Conservation (phyloP, 2,888 invertebrate species). For the Entomobrya proxima region DNA sequence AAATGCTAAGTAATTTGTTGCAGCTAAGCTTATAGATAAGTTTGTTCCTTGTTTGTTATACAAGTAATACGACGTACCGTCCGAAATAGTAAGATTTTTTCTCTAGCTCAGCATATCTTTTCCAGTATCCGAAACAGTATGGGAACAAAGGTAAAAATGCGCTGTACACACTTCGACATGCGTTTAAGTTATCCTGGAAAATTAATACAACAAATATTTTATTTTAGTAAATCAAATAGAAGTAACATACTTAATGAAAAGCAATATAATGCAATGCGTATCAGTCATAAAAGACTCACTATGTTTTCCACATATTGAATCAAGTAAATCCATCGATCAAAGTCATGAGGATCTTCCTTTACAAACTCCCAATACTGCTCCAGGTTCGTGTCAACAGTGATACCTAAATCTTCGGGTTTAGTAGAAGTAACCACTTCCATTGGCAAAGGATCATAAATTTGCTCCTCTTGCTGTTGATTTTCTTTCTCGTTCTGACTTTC, state of each 20-base stretch:
- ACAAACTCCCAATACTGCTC: conserved; percentile 76
- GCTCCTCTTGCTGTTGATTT: conserved; percentile 62
- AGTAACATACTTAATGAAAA: not conserved
- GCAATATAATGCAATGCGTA: not conserved
- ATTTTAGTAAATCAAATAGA: too few species aligned
- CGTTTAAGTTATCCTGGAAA: conserved; percentile 74
- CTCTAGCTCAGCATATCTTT: conserved; percentile 76
- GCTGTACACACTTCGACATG: conserved; percentile 76
- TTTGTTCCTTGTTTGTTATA: too few species aligned
- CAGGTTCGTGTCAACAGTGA: conserved; percentile 69
- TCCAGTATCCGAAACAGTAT: conserved; percentile 77
- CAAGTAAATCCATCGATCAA: conserved; percentile 76
- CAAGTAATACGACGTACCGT: conserved; percentile 58
- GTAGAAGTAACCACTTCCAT: conserved; percentile 74
- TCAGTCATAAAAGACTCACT: conserved; percentile 65
- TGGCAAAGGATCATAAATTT: conserved; percentile 73
- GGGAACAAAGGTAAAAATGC: conserved; percentile 76
- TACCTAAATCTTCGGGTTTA: conserved; percentile 63
- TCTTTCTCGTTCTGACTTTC: conserved; percentile 58
- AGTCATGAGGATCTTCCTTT: conserved; percentile 76
- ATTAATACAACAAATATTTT: too few species aligned
- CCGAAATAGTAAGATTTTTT: conserved; percentile 69
- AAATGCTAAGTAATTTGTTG: not conserved
- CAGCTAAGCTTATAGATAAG: too few species aligned
- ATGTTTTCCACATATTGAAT: conserved; percentile 76